Evolutionary conservation across 1,140 invertebrate genomes (phyloP), one percentile per base, ranked within the genome.

Genomic region (Drosophila parvula): DNA sequence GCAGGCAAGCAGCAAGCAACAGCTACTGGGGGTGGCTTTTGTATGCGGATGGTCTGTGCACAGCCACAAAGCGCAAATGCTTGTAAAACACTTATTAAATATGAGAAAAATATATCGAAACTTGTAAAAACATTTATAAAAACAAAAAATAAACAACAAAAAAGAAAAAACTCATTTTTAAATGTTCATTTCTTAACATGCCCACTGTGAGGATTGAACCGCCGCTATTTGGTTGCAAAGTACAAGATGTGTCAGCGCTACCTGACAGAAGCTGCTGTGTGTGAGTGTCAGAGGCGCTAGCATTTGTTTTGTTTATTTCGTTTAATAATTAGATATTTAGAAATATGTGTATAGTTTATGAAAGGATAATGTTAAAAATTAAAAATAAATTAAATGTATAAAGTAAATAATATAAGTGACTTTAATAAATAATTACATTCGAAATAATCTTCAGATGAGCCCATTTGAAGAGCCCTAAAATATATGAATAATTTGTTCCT

Each of bases 11-110:
- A 16, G 2, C 11, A 5, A 4, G 5, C 27, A 53, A 41, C 30
- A 7, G 38, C 18, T 3, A 4, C 10, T 6, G 18, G 22, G 81
- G 81, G 62, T 74, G 30, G 57, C 14, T 74, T 73, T 27, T 5
- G 8, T 5, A 4, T 32, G 38, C 16, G 6, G 28, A 0, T 14
- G 18, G 34, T 28, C n/a, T 27, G 22, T 5, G 3, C 11, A 7
- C 9, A 10, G 12, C 2, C 11, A 36, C 0, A 9, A 2, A 2
- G 5, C 1, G 3, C 3, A 34, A 34, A 11, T 41, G 16, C 14
- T 3, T 18, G 12, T 5, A n/a, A 18, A 28, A 14, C 6, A 0
- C 10, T 34, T 3, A 0, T 4, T 2, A 10, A 12, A 22, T 8
- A 18, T 18, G 0, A 5, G 0, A 5, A n/a, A 28, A 60, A 63